phyloP scores from a whole-genome alignment of 2,888 invertebrate species.

The Leptopilina syphax region DNA sequence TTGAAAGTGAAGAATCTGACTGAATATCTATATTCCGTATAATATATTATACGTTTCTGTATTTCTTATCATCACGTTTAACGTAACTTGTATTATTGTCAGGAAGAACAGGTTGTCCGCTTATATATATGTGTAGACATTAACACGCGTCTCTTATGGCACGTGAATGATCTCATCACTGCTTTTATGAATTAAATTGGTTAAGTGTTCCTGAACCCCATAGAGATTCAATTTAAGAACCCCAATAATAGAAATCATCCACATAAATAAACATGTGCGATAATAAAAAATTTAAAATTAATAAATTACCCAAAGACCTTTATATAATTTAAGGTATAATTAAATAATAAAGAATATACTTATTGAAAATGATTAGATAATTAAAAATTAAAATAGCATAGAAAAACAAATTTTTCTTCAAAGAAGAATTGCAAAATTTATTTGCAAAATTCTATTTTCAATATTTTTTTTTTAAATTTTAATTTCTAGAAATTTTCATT shows the following conservation, averaged over 20 bases:
- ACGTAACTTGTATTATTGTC: background rate
- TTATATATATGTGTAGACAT: background rate
- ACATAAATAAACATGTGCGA: background rate
- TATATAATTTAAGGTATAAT: background rate
- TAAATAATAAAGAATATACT: background rate
- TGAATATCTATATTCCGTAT: too few relatives aligned
- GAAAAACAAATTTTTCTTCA: too few relatives aligned
- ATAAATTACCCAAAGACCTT: background rate
- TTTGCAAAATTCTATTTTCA: too few relatives aligned
- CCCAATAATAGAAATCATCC: background rate
- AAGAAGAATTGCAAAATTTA: too few relatives aligned
- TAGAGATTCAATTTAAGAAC: slow-evolving; percentile 14
- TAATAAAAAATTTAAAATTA: background rate
- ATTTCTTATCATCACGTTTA: background rate
- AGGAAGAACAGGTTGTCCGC: background rate
- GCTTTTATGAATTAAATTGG: slow-evolving; percentile 27
- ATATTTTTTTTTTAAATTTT: too few relatives aligned
- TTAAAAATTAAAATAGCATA: background rate
- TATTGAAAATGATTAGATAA: background rate
- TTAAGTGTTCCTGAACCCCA: slow-evolving; percentile 32
- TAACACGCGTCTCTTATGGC: slow-evolving; percentile 8
- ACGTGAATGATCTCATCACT: slow-evolving; percentile 26
- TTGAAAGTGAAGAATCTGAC: too few relatives aligned
- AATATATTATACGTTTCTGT: background rate
- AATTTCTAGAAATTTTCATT: too few relatives aligned